Percentiles rank a stretch among this genome's conserved stretches.
Conservation (phyloP, 2,113 vertebrate species). For the Carollia perspicillata region DNA sequence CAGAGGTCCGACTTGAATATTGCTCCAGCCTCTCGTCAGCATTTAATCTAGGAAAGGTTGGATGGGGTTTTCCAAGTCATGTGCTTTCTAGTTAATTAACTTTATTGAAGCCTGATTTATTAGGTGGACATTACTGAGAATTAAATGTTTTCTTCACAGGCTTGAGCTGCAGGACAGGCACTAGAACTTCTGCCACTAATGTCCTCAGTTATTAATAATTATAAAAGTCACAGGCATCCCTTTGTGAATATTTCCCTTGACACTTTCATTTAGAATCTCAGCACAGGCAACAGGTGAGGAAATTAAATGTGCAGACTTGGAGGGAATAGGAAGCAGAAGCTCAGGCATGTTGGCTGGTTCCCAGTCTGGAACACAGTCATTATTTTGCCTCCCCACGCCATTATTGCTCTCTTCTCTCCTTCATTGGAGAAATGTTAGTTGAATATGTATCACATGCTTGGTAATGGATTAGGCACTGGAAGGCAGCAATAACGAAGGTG, state of each 20-base stretch:
- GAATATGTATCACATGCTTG: background rate
- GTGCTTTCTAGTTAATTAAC: constrained; percentile 64
- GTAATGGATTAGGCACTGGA: no score
- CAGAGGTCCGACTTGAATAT: background rate
- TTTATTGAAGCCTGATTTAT: constrained; percentile 55
- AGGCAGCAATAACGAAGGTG: background rate
- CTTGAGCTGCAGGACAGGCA: background rate
- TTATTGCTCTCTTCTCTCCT: background rate
- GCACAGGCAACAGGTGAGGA: background rate
- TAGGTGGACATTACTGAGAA: constrained; percentile 38
- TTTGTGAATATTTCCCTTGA: constrained; percentile 35
- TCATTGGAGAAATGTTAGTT: background rate
- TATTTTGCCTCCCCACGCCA: background rate
- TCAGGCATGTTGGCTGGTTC: background rate
- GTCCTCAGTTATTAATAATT: constrained; percentile 40
- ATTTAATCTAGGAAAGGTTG: constrained; percentile 54
- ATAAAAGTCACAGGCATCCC: constrained; percentile 20
- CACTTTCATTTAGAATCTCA: constrained; percentile 50
- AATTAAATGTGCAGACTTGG: background rate
- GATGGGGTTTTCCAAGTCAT: constrained; percentile 53
- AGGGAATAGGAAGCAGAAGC: background rate
- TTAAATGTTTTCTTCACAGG: constrained; percentile 48
- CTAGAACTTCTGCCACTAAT: constrained; percentile 12
- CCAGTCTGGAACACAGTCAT: background rate
- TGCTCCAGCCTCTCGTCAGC: constrained; percentile 30